phyloP scores from a whole-genome alignment of 2,797 vertebrate species.

The Gymnoscopelus braueri region DNA sequence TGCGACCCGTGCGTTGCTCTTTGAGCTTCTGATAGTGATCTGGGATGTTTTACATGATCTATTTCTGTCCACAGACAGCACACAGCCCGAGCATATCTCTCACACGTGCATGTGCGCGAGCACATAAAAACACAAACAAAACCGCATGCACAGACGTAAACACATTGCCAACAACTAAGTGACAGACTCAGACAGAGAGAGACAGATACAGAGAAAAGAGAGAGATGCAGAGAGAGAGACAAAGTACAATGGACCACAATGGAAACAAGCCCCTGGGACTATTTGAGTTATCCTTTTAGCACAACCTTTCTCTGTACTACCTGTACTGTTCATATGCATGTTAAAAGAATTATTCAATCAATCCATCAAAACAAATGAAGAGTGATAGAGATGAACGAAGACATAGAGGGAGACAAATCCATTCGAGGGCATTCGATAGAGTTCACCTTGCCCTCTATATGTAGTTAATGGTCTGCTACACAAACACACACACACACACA shows the following conservation, averaged over 20 bases:
- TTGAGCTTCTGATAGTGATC: slow-evolving; percentile 59
- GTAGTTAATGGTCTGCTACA: slow-evolving; percentile 10
- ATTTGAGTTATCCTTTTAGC: too few species aligned
- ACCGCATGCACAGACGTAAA: neutral
- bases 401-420: slow-evolving; percentile 10
- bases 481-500: neutral
- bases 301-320: too few species aligned
- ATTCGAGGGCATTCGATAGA: slow-evolving; percentile 17
- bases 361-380: neutral
- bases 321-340: too few species aligned
- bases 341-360: too few species aligned
- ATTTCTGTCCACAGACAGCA: slow-evolving; percentile 54
- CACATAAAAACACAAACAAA: neutral
- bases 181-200: neutral
- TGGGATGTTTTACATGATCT: slow-evolving; percentile 60
- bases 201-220: neutral
- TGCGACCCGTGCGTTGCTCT: slow-evolving; percentile 17
- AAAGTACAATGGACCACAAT: neutral
- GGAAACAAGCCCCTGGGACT: neutral
- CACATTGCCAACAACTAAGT: too few species aligned
- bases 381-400: neutral
- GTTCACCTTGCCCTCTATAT: slow-evolving; percentile 32
- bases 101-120: slow-evolving; percentile 10
- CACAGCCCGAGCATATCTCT: slow-evolving; percentile 5
- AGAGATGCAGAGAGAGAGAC: neutral